These are phyloP conservation scores for Centropus bengalensis DNA, from an alignment of 2,113 vertebrate species.

Conservation along the genomic window DNA sequence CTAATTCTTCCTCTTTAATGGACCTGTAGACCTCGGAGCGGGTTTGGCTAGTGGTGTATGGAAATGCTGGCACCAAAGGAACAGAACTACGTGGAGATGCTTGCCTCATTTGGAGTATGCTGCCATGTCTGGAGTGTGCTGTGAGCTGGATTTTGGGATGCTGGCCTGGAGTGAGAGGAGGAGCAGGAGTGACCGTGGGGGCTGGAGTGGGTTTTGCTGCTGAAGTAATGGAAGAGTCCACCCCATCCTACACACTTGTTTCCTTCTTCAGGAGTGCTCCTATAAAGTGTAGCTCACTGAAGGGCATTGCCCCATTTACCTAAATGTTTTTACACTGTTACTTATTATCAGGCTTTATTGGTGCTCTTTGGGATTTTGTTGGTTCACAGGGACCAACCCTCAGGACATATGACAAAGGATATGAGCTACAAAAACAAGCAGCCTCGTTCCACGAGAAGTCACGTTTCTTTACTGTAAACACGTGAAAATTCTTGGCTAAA, in stretches of 20 bases:
- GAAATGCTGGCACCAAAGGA: background rate
- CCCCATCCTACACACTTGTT: background rate
- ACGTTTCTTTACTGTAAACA: slow-evolving; percentile 74
- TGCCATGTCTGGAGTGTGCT: fast-evolving
- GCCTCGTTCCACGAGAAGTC: background rate
- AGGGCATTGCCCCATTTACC: background rate
- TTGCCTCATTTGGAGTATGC: background rate
- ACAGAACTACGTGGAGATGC: background rate
- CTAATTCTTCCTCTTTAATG: background rate
- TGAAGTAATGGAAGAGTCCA: background rate
- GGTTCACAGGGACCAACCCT: background rate
- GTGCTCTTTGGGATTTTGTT: background rate
- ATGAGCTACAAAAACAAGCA: slow-evolving; percentile 49
- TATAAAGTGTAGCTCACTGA: background rate
- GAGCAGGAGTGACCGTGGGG: fast-evolving
- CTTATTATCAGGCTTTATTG: slow-evolving; percentile 15
- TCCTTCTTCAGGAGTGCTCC: background rate
- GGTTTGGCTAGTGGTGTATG: fast-evolving
- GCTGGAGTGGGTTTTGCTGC: background rate
- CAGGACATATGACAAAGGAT: background rate
- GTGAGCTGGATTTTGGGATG: fast-evolving
- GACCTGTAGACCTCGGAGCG: fast-evolving
- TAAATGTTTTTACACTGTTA: slow-evolving; percentile 31
- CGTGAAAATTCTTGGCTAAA: slow-evolving; percentile 19
- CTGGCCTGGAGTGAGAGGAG: background rate